Percentiles rank a stretch among this genome's conserved stretches.
Conservation (phyloP, 2,113 vertebrate genomes). For the Dasyprocta punctata region DNA sequence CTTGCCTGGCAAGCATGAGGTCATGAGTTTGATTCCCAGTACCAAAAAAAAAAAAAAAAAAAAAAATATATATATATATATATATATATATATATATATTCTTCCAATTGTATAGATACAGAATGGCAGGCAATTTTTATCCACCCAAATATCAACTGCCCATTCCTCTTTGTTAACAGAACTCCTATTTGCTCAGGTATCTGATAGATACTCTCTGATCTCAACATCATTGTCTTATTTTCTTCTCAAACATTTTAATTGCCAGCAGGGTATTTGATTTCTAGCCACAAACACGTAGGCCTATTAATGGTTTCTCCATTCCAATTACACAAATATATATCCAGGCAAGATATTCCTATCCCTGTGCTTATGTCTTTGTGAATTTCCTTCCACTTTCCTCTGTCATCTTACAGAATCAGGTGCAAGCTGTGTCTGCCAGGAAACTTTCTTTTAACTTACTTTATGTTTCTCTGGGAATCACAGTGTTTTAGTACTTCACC, state of each 20-base stretch:
- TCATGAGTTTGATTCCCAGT: no score
- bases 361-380: not conserved
- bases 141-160: not conserved
- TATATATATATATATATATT: not conserved
- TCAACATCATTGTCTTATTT: not conserved
- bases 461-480: slow-evolving; percentile 10
- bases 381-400: not conserved
- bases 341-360: not conserved
- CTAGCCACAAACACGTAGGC: not conserved
- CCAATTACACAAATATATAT: not conserved
- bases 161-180: not conserved
- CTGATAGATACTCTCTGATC: not conserved
- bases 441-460: not conserved
- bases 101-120: not conserved
- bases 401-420: not conserved
- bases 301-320: not conserved
- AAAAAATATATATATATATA: no score
- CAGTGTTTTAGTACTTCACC: not conserved
- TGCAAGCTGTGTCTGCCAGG: not conserved
- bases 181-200: not conserved
- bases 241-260: slow-evolving; percentile 29
- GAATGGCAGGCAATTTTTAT: not conserved
- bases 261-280: slow-evolving; percentile 3
- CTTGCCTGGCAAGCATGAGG: no score
- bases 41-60: no score